A percentile compares a stretch with the other conserved stretches of the same genome.
Conservation (phyloP, 2,888 invertebrate species). For the Drosophila robusta region DNA sequence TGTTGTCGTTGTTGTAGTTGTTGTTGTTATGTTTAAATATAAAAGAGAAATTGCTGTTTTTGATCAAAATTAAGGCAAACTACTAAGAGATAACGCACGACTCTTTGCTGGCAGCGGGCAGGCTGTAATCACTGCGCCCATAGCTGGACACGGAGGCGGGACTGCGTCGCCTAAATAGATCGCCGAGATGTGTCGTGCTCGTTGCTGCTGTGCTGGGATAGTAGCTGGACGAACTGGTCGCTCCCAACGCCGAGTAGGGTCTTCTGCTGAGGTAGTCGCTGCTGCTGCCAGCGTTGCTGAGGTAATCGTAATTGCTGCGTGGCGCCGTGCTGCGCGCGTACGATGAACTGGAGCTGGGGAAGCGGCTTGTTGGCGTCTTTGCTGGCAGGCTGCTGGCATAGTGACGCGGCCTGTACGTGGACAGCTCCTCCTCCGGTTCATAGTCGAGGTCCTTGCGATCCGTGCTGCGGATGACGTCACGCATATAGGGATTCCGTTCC, state of each 20-base stretch:
- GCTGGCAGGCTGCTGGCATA: conserved; percentile 47
- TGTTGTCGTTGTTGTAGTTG: conserved; percentile 23
- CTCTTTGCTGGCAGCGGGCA: conserved; percentile 82
- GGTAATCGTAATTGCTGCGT: conserved; percentile 62
- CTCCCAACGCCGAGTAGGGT: conserved; percentile 42
- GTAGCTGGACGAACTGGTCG: conserved; percentile 34
- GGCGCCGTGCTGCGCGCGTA: conserved; percentile 44
- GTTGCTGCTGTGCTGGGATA: conserved; percentile 46
- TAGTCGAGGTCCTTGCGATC: conserved; percentile 45
- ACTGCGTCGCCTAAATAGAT: conserved; percentile 81
- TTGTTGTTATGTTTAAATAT: conserved; percentile 43
- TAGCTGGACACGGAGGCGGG: conserved; percentile 66
- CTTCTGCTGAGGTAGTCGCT: conserved; percentile 51
- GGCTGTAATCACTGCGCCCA: conserved; percentile 48
- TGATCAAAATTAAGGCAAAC: conserved; percentile 40
- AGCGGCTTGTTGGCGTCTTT: conserved; percentile 56
- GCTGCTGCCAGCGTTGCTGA: conserved; percentile 45
- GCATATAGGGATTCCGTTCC: conserved; percentile 84
- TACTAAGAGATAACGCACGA: conserved; percentile 83
- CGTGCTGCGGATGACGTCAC: conserved; percentile 74
- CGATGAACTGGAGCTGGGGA: conserved; percentile 74
- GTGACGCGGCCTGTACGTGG: conserved; percentile 77
- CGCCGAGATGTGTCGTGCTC: conserved; percentile 72
- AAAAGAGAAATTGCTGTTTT: conserved; percentile 62
- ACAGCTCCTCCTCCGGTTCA: conserved; percentile 66